Percentiles rank a stretch among this genome's conserved stretches.
phyloP scores from a whole-genome alignment of 1,140 invertebrate genomes.

The Campodea augens region DNA sequence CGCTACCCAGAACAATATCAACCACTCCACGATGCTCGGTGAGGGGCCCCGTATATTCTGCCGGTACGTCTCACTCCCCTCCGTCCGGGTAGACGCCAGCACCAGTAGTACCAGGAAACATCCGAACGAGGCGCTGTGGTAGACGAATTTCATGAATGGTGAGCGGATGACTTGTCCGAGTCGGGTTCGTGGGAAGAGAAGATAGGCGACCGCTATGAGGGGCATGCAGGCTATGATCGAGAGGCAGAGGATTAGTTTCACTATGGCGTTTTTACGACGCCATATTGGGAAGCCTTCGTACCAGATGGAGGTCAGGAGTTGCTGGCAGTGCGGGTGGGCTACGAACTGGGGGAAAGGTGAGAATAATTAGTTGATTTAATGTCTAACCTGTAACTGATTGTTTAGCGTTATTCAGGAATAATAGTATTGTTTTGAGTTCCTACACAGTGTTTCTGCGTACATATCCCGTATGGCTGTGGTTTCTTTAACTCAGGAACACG shows the following conservation, averaged over 20 bases:
- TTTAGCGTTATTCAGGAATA: too few species aligned
- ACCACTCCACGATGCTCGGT: slow-evolving; percentile 29
- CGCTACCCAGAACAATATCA: slow-evolving; percentile 32
- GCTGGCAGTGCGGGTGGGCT: slow-evolving; percentile 35
- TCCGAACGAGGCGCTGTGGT: slow-evolving; percentile 30
- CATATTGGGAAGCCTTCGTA: slow-evolving; percentile 34
- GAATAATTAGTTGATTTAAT: too few species aligned
- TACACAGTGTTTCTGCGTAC: too few species aligned
- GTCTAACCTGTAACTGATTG: too few species aligned
- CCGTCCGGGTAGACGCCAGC: slow-evolving; percentile 23
- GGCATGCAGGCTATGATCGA: slow-evolving; percentile 27
- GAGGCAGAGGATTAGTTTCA: slow-evolving; percentile 27
- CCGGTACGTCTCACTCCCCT: slow-evolving; percentile 17
- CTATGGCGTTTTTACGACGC: slow-evolving; percentile 27
- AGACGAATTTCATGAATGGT: slow-evolving; percentile 38
- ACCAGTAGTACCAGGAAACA: slow-evolving; percentile 27
- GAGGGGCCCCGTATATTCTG: slow-evolving; percentile 26
- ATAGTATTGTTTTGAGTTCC: too few species aligned
- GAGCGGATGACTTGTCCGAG: slow-evolving; percentile 30
- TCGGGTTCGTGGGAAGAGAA: slow-evolving; percentile 28
- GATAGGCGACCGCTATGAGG: slow-evolving; percentile 28
- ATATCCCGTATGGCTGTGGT: too few species aligned
- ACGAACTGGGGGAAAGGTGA: too few species aligned
- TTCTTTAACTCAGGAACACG: too few species aligned
- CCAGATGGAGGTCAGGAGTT: slow-evolving; percentile 33